Base-by-base conservation (phyloP, 2,113 vertebrate species). In the Odocoileus hemionus region DNA sequence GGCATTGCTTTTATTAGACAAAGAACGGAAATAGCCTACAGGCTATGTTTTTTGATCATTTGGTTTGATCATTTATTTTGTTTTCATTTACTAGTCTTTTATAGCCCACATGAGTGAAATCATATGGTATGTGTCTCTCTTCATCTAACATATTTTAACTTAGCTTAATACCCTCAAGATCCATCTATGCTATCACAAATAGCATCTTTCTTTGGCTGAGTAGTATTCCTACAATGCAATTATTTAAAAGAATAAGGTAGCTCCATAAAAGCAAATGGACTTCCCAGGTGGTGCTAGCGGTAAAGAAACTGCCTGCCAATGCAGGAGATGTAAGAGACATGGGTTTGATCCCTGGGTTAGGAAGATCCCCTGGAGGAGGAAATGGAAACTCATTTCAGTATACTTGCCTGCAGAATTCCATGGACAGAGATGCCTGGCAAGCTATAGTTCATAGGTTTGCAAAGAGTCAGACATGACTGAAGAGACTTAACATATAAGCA, bases 221-320 rank as follows among this genome's bases (percentile, higher is more conserved):
- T 55, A 83, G 33, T 83, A 55, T 83, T 83, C n/a, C 33, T 25
- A 89, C 19, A 45, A 57, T 26, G 6, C 9, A 86, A 85, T 58
- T 94, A 89, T 86, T 80, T 47, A 91, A 95, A 87, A 50, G n/a
- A 97, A 23, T 54, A 97, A 87, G 86, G 14, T 16, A 86, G 25
- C 11, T 80, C 23, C 26, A 30, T n/a, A 36, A 54, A 36, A 60
- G 76, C 0, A 60, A 33, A n/a, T 28, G 67, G 67, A n/a, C 17
- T 70, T 70, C n/a, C n/a, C n/a, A 39, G 19, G 19, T 23, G n/a
- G 4, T 1, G 0, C 19, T 70, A 70, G n/a, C 0, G 0, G n/a
- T 70, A 23, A 36, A 70, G 10, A 70, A 36, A 70, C 67, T 23
- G n/a, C 67, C 67, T 70, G 67, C n/a, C 67, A 70, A 12, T 70